Conservation (phyloP, 2,113 vertebrate species). For the Saguinus midas region DNA sequence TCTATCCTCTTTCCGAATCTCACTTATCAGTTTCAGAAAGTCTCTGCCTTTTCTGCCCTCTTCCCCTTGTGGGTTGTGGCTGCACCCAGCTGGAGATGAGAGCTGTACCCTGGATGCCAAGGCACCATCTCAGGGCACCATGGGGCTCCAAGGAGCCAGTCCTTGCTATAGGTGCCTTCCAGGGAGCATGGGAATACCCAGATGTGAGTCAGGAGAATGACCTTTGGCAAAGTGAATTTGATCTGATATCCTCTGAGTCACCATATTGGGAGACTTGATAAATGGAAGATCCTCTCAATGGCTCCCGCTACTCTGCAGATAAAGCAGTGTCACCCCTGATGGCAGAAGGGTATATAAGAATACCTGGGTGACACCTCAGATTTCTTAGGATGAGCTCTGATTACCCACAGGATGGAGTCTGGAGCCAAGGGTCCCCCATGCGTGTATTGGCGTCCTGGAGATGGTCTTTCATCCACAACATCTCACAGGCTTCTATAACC, state of each 20-base stretch:
- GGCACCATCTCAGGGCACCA: rapidly evolving
- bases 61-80: rapidly evolving
- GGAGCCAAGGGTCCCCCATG: rapidly evolving
- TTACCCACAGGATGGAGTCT: no score
- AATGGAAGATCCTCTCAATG: rapidly evolving
- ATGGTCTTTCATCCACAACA: not conserved
- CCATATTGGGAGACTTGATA: not conserved
- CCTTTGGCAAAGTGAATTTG: not conserved
- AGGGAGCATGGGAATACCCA: rapidly evolving
- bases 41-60: not conserved
- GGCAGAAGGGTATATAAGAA: not conserved
- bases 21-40: not conserved
- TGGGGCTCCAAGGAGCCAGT: not conserved
- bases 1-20: not conserved
- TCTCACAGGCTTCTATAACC: rapidly evolving
- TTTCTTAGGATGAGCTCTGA: not conserved
- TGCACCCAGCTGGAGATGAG: not conserved
- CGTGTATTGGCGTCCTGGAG: not conserved
- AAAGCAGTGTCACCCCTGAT: rapidly evolving
- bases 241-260: not conserved
- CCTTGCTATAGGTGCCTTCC: no score
- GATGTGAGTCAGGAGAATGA: not conserved
- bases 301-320: not conserved
- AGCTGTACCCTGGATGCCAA: no score
- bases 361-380: not conserved